A percentile compares a stretch with the other conserved stretches of the same genome.
These are phyloP conservation scores for Micromussa lordhowensis DNA, from an alignment of 92 coral and sea anemone genomes.

Conservation along the genomic window DNA sequence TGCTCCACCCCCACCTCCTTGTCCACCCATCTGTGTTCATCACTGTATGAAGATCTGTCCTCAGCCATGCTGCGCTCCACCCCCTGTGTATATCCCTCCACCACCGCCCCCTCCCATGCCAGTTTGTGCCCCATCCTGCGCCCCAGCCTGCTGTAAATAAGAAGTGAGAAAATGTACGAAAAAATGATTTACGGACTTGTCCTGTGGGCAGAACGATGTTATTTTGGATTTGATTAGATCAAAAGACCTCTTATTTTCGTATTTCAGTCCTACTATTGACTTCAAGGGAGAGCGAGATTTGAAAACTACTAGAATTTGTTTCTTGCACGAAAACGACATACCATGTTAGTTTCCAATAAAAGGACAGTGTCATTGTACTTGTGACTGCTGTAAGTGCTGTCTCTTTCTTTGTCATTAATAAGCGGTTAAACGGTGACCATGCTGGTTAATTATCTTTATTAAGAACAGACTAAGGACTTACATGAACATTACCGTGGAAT, in stretches of 20 bases:
- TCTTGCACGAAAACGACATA: neutral
- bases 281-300: neutral
- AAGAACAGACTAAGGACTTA: too few relatives aligned
- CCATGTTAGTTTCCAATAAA: neutral
- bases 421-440: too few relatives aligned
- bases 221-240: neutral
- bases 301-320: neutral
- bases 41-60: too few relatives aligned
- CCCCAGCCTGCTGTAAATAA: conserved; percentile 51
- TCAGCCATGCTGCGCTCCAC: too few relatives aligned
- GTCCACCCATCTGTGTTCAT: too few relatives aligned
- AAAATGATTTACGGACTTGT: neutral
- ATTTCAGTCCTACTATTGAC: neutral
- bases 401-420: too few relatives aligned
- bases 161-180: neutral
- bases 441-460: too few relatives aligned
- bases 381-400: neutral
- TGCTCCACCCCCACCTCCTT: too few relatives aligned
- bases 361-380: neutral
- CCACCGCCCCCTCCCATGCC: conserved; percentile 83
- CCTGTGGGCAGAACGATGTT: neutral
- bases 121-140: conserved; percentile 68
- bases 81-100: conserved; percentile 80
- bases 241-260: neutral
- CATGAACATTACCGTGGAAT: too few relatives aligned